These are phyloP conservation scores for Cottus gobio DNA, from an alignment of 2,113 vertebrate genomes.

Conservation along the genomic window DNA sequence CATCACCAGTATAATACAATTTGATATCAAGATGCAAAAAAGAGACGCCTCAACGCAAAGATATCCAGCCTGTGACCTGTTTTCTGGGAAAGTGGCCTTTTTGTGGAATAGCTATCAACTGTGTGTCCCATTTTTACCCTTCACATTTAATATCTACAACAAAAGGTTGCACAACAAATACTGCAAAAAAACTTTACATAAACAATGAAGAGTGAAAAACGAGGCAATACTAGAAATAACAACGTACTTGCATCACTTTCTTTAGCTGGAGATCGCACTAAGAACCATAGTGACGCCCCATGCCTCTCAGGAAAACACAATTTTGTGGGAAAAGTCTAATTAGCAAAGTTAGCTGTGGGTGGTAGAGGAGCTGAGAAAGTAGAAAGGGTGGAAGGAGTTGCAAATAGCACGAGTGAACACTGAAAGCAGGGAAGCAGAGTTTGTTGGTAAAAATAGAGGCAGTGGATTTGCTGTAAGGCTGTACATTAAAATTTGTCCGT, in stretches of 20 bases:
- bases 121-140: background rate
- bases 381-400: background rate
- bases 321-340: constrained; percentile 5
- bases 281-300: background rate
- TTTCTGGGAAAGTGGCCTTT: background rate
- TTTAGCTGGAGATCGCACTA: background rate
- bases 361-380: background rate
- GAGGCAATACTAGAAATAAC: background rate
- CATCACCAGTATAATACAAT: background rate
- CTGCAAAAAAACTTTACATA: background rate
- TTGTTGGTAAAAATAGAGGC: constrained; percentile 5
- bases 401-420: background rate
- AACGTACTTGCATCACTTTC: no score
- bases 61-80: constrained; percentile 1
- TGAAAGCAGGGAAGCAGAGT: background rate
- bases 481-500: background rate
- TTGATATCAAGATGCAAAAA: background rate
- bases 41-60: background rate
- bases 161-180: background rate
- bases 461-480: background rate
- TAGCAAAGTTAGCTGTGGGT: background rate
- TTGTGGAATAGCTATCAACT: background rate
- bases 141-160: background rate
- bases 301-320: background rate
- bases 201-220: background rate